Base-by-base conservation (phyloP, 64 coral and sea anemone species). In the Actinia tenebrosa region DNA sequence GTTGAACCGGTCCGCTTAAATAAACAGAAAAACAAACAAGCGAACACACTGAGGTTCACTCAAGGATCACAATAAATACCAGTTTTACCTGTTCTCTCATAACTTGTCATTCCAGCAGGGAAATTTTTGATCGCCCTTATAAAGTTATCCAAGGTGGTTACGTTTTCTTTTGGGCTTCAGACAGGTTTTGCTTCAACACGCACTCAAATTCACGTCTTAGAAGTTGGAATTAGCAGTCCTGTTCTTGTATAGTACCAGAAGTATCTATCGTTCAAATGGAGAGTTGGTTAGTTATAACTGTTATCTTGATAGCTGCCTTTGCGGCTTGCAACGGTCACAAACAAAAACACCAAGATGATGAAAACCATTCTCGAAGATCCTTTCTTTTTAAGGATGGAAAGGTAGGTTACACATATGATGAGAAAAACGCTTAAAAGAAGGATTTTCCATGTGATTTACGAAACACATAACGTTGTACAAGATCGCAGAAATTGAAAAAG, bases 291-390 rank as follows among this genome's bases (percentile, higher is more conserved):
- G 7, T 85, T 30, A 6, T 85, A 59, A 18, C 53, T 63, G 23
- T 63, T 16, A 59, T 63, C 23, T 64, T 85, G 56, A 27, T 83
- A 16, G 18, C 27, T 7, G 26, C 56, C 30, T 44, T 85, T 42
- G 83, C 50, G 83, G 83, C 55, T 58, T 85, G 83, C 83, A 85
- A 85, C 8, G 54, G 60, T 59, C 18, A 85, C 22, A 60, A 63
- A 50, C 44, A n/a, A 53, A 84, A 56, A 43, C 82, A 85, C n/a
- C 52, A 64, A 25, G 83, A 85, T 30, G 83, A 85, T 4, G 60
- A 61, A 18, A 64, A 18, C 46, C 55, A 85, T 23, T 37, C 30
- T 37, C 50, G 83, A 26, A 85, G 83, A 27, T 85, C 83, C 7
- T 85, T 85, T 26, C 83, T 85, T 44, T 85, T 85, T 17, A 85